Evolutionary conservation across 2,113 vertebrate genomes (phyloP).

Genomic region (Turnix velox): DNA sequence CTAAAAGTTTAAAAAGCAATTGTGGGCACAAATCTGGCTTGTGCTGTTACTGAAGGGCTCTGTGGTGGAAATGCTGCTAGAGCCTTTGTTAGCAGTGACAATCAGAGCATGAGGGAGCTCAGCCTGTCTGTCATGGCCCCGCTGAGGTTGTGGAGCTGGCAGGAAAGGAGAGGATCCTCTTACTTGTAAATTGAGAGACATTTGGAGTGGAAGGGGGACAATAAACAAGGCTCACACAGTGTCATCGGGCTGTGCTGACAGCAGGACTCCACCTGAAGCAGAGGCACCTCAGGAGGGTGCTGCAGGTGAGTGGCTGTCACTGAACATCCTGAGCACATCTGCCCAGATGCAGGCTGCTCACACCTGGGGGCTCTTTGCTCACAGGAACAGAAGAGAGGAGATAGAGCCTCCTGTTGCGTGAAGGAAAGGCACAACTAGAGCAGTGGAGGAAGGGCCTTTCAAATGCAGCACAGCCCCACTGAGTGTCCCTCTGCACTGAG

Average conservation of each 20-base stretch:
- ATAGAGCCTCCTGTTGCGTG: too few species aligned
- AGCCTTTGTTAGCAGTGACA: background rate
- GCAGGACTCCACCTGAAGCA: background rate
- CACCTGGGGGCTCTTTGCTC: background rate
- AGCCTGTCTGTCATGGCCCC: constrained; percentile 1
- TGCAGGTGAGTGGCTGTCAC: background rate
- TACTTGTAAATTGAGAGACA: constrained; percentile 56
- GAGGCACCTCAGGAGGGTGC: background rate
- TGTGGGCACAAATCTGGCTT: background rate
- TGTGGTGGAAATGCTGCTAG: background rate
- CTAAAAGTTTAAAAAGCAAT: background rate
- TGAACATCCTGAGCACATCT: background rate
- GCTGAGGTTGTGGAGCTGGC: constrained; percentile 24
- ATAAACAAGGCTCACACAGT: constrained; percentile 29
- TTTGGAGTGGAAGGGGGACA: background rate
- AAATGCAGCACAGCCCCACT: background rate
- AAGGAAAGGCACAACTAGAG: too few species aligned
- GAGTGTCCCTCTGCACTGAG: background rate
- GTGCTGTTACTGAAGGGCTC: background rate
- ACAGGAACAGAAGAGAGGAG: too few species aligned
- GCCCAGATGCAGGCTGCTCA: background rate
- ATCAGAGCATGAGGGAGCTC: background rate
- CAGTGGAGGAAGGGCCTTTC: too few species aligned
- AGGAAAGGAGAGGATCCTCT: constrained; percentile 46
- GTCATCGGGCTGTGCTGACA: background rate